Evolutionary conservation across 2,888 invertebrate genomes (phyloP), one percentile per base, ranked within the genome.

Genomic region (Diarsia brunnea): DNA sequence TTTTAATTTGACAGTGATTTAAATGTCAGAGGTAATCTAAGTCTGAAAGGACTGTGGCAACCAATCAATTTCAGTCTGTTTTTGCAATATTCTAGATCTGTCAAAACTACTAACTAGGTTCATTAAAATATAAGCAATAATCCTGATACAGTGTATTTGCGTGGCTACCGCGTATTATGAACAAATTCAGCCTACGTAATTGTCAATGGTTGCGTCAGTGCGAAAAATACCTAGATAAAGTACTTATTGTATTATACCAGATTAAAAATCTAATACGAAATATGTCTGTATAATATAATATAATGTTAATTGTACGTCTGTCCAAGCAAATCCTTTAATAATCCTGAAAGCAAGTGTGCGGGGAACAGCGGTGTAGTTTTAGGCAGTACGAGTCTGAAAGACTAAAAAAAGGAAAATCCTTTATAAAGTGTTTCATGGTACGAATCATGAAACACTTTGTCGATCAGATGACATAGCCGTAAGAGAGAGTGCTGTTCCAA

Each of bases 51-150:
- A 43, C 43, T 63, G 8, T 63, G 43, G 43, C 43, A n/a, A 49
- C 47, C 38, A 73, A 80, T 71, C 31, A n/a, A 24, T 53, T 38
- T 38, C 8, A 38, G n/a, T 73, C 11, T 16, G 60, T 65, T 51
- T 45, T 60, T 64, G 58, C 45, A 38, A 43, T 61, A 75, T 45
- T 75, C 71, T 31, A 74, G 53, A 73, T 66, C 55, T 78, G 69
- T 78, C 65, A 69, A 47, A 68, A 45, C 4, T 31, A 45, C 11
- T 60, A 81, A 51, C 47, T 58, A 53, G 31, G 3, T 51, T 60
- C 27, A 75, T 75, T 64, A 49, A 58, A 72, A 75, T 75, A 79
- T 64, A 51, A 38, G 10, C 31, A 11, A 27, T 51, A 7, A 11
- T 61, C 60, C 16, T 53, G 47, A 49, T 43, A 12, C 53, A 21